Base-by-base conservation (phyloP, 2,113 vertebrate genomes). In the Cinclus mexicanus region DNA sequence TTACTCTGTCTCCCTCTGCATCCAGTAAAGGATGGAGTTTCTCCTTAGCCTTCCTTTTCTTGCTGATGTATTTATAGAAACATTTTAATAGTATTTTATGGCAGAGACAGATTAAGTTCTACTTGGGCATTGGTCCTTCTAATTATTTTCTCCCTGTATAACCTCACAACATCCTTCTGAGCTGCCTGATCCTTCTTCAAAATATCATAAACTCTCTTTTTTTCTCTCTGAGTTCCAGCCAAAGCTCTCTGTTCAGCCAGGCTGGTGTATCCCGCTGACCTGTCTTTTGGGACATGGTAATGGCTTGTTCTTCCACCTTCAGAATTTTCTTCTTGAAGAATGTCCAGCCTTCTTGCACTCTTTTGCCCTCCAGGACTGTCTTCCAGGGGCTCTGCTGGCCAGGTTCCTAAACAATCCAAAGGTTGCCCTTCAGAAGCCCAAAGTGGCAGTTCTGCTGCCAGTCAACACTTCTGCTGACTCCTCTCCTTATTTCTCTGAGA, bases 211-310 rank as follows among this genome's bases (percentile, higher is more conserved):
- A 50, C 13, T 42, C 17, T 35, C 5, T 50, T 69, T 52, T 52
- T 33, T 22, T 0, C 0, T 3, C 18, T 3, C 8, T 0, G 0
- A 37, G 15, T 50, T 44, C 25, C 31, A 70, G 23, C 6, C 31
- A 56, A 50, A 50, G 18, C 10, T 42, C 18, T 56, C 56, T 77
- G 26, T 33, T 56, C 64, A 63, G 31, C 10, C 42, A 49, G 31
- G 26, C 22, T 55, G 15, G 31, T 69, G 11, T 55, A 29, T 31
- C 16, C 15, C 8, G 18, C 18, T 31, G 24, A 16, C 5, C 49
- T 0, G 0, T 74, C n/a, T 53, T 86, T 60, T 20, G 15, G 39
- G 6, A 68, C 5, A 24, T 14, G 12, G 7, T 5, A 64, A 23
- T 41, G 24, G 14, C 28, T 13, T 50, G 3, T 8, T 23, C 10